Percentiles rank a stretch among this genome's conserved stretches.
Evolutionary conservation across 1,140 invertebrate genomes (phyloP).

Genomic region (Drosophila trapezifrons): DNA sequence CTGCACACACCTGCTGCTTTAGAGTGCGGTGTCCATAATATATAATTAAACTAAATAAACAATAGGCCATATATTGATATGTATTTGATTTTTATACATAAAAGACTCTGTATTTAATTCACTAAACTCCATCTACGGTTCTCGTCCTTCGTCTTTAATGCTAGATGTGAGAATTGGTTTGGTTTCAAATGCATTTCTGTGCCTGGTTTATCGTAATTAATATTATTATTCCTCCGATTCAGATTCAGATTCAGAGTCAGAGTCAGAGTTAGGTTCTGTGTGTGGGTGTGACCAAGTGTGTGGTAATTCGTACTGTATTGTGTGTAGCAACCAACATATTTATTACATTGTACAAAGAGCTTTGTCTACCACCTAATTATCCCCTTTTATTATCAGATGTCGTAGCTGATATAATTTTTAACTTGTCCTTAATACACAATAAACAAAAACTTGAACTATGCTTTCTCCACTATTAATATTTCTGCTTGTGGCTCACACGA

Average conservation of each 20-base stretch:
- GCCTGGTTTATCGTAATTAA: constrained; percentile 50
- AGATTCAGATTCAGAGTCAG: constrained; percentile 12
- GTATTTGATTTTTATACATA: constrained; percentile 84
- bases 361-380: constrained; percentile 70
- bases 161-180: constrained; percentile 60
- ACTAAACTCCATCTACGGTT: constrained; percentile 56
- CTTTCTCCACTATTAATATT: constrained; percentile 28
- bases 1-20: constrained; percentile 53
- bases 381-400: constrained; percentile 84
- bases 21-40: constrained; percentile 46
- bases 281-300: constrained; percentile 28
- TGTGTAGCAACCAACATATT: constrained; percentile 71
- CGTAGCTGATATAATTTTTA: constrained; percentile 83
- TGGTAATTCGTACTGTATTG: constrained; percentile 27
- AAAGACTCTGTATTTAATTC: constrained; percentile 75
- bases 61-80: constrained; percentile 84
- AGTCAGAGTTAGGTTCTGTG: constrained; percentile 17
- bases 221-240: constrained; percentile 16
- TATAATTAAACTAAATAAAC: constrained; percentile 81
- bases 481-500: constrained; percentile 22
- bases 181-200: constrained; percentile 75
- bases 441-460: constrained; percentile 59
- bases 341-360: constrained; percentile 75
- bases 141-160: constrained; percentile 20
- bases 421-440: constrained; percentile 67